Evolutionary conservation across 1,140 invertebrate genomes (phyloP), one percentile per base, ranked within the genome.

Genomic region (Zaprionus ghesquierei): DNA sequence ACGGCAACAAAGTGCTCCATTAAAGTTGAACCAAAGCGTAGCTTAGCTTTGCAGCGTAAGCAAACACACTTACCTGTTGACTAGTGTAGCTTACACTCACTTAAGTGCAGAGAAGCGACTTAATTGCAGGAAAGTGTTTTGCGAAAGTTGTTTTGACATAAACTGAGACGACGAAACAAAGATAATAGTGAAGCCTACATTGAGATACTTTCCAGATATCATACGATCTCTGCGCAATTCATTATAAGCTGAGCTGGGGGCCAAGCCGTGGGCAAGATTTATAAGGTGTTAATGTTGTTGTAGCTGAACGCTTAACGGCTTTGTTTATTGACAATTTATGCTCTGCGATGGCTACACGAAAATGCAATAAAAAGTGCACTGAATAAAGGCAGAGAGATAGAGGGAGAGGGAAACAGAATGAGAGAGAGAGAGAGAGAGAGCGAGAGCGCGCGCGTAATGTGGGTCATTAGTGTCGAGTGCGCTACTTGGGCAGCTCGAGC

Each of bases 401-500:
- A 12, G 3, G 22, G 41, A 46, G 18, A 20, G n/a, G n/a, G 13
- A 5, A 15, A 18, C n/a, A 44, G 38, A 8, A n/a, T 13, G 41
- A 22, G 41, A 2, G 8, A 12, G 18, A 46, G 3, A 20, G 18
- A 22, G 18, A 12, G 9, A 46, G 3, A 4, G 31, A 33, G 23
- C 27, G 35, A 38, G 35, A 13, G n/a, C 13, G 2, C 8, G 35
- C 56, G 13, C 59, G 69, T 87, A 73, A 76, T 76, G 63, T 87
- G 82, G 79, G 75, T 86, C 82, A 86, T 86, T 82, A 87, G 75
- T 51, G 55, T 33, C 29, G 18, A 70, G 51, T 65, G 38, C 38
- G 55, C 64, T 59, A 68, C 44, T 68, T 60, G 51, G 9, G 22
- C 10, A 3, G 22, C 23, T 51, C 15, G 50, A 23, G 44, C 69